Percentiles rank a stretch among this genome's conserved stretches.
Evolutionary conservation across 2,797 vertebrate genomes (phyloP).

Genomic region (Myotis vivesi): DNA sequence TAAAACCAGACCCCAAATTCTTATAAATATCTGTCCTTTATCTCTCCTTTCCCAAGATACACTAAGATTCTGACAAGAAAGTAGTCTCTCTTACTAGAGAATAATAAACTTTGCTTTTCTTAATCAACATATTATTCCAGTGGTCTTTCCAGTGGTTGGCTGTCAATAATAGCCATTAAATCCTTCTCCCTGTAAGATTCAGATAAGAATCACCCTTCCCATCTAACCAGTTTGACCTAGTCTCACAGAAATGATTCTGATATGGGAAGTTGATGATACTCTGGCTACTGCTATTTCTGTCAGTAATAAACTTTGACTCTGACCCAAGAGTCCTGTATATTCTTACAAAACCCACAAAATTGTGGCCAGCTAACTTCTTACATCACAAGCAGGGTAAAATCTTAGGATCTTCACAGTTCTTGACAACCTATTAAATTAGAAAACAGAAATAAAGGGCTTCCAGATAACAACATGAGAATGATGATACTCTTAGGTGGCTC

Average conservation of each 20-base stretch:
- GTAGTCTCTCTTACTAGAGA: not conserved
- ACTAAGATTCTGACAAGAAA: not conserved
- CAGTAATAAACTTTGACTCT: slow-evolving; percentile 9
- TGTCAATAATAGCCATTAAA: not conserved
- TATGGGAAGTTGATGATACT: not conserved
- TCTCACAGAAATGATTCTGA: slow-evolving; percentile 1
- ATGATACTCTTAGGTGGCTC: not conserved
- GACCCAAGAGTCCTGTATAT: not conserved
- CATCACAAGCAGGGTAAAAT: not conserved
- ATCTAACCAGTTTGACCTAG: not conserved
- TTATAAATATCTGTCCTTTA: not conserved
- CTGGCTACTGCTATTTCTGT: not conserved
- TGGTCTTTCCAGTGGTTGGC: not conserved
- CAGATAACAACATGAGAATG: not conserved
- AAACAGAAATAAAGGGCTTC: slow-evolving; percentile 21
- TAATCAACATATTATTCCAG: slow-evolving; percentile 3
- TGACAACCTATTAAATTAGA: slow-evolving; percentile 40
- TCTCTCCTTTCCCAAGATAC: not conserved
- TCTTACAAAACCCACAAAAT: not conserved
- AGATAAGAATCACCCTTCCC: not conserved
- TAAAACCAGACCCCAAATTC: not conserved
- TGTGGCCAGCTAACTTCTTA: not conserved
- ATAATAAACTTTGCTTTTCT: not conserved
- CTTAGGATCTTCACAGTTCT: not conserved
- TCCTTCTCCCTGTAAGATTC: not conserved